Conservation (phyloP, 2,797 vertebrate genomes). For the Chloroceryle inda region DNA sequence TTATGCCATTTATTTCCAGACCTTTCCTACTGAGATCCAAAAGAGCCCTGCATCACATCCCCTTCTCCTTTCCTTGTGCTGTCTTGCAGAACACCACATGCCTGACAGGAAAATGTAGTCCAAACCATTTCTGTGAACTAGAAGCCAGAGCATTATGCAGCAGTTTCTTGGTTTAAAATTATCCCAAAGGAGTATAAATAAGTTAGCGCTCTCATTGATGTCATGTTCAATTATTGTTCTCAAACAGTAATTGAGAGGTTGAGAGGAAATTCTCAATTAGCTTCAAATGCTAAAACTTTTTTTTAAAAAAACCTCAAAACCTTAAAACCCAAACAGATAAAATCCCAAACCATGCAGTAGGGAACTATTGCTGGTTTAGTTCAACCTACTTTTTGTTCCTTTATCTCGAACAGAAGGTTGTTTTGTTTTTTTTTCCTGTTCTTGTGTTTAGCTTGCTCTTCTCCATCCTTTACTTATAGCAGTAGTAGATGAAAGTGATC, state of each 20-base stretch:
- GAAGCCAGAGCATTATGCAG: not conserved
- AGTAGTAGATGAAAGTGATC: not conserved
- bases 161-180: constrained; percentile 44
- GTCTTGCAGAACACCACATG: not conserved
- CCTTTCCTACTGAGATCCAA: not conserved
- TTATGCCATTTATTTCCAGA: not conserved
- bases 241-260: not conserved
- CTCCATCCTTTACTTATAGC: not conserved
- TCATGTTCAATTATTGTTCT: constrained; percentile 45
- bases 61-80: not conserved
- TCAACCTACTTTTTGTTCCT: not conserved
- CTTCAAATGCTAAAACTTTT: not conserved
- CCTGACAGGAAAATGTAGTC: not conserved
- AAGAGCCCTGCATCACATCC: not conserved
- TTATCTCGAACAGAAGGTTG: not conserved
- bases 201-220: not conserved
- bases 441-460: not conserved
- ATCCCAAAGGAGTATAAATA: constrained; percentile 1
- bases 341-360: not conserved
- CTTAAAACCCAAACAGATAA: not conserved
- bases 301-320: not conserved
- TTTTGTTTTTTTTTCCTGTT: not conserved
- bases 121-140: not conserved
- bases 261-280: constrained; percentile 6
- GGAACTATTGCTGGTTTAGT: not conserved